Conservation (phyloP, 2,888 invertebrate species). For the Iphiclides podalirius region DNA sequence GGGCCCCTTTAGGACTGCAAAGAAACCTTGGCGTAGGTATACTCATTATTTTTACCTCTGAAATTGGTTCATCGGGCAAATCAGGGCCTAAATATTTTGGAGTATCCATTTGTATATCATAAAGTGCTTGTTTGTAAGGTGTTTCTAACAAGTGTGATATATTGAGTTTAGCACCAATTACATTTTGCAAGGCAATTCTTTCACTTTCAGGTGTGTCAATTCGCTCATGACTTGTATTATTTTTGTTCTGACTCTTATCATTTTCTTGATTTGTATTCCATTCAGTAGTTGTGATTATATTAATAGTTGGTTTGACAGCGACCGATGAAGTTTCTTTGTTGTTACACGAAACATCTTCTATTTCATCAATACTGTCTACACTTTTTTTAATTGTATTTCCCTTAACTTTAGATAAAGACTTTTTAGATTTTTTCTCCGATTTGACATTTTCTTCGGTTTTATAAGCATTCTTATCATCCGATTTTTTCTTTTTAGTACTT, state of each 20-base stretch:
- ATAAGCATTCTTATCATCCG: slow-evolving; percentile 23
- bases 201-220: slow-evolving; percentile 67
- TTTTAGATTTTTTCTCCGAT: slow-evolving; percentile 26
- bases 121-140: slow-evolving; percentile 76
- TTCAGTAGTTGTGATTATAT: slow-evolving; percentile 40
- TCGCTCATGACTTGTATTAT: slow-evolving; percentile 39
- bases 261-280: slow-evolving; percentile 23
- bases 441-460: slow-evolving; percentile 23
- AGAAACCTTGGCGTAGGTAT: slow-evolving; percentile 80
- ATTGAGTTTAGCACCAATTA: slow-evolving; percentile 65
- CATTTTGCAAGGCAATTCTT: slow-evolving; percentile 60
- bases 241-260: slow-evolving; percentile 41
- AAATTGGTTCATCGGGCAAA: slow-evolving; percentile 63
- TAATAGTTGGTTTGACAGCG: slow-evolving; percentile 53
- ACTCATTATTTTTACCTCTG: slow-evolving; percentile 79
- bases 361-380: slow-evolving; percentile 24
- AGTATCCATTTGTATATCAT: slow-evolving; percentile 76
- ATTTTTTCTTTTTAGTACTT: slow-evolving; percentile 34
- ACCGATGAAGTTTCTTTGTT: slow-evolving; percentile 33
- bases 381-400: background rate
- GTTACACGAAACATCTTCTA: slow-evolving; percentile 27
- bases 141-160: slow-evolving; percentile 78
- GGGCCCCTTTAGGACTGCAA: slow-evolving; percentile 55
- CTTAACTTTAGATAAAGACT: slow-evolving; percentile 30
- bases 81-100: slow-evolving; percentile 75